A percentile compares a stretch with the other conserved stretches of the same genome.
These are phyloP conservation scores for Peribatodes rhomboidaria DNA, from an alignment of 2,888 invertebrate species.

Conservation along the genomic window DNA sequence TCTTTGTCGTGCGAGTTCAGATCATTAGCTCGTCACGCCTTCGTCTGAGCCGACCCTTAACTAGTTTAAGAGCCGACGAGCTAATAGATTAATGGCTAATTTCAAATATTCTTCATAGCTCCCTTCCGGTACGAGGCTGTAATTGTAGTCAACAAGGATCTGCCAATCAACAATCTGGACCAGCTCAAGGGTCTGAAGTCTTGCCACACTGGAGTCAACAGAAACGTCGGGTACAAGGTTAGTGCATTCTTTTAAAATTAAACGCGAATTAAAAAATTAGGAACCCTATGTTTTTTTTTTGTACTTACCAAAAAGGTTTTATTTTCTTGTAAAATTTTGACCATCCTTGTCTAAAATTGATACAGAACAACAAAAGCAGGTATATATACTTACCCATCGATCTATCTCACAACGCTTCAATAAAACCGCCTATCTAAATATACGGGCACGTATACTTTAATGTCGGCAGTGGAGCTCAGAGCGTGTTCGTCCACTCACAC, in stretches of 20 bases:
- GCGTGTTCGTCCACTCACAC: conserved; percentile 46
- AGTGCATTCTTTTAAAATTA: not conserved
- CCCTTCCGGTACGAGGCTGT: conserved; percentile 94
- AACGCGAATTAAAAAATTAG: too few relatives aligned
- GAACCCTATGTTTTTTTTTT: too few relatives aligned
- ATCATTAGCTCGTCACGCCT: too few relatives aligned
- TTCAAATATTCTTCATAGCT: conserved; percentile 76
- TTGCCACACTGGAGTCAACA: conserved; percentile 95
- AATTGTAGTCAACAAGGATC: conserved; percentile 91
- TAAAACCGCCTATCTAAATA: conserved; percentile 1
- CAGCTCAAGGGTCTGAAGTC: conserved; percentile 92
- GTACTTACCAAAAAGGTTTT: too few relatives aligned
- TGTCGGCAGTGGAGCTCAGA: conserved; percentile 28
- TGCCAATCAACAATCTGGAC: conserved; percentile 89
- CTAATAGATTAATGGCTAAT: not conserved
- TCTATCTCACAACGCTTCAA: not conserved
- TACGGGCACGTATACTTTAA: not conserved
- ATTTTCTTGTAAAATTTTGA: too few relatives aligned
- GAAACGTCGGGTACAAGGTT: conserved; percentile 94
- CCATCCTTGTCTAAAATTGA: too few relatives aligned
- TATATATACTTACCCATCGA: not conserved
- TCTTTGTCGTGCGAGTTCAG: too few relatives aligned
- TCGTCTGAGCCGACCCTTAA: too few relatives aligned
- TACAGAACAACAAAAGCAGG: not conserved
- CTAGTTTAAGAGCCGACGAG: too few relatives aligned